Evolutionary conservation across 2,888 invertebrate genomes (phyloP), one percentile per base, ranked within the genome.

Genomic region (Agrochola litura): DNA sequence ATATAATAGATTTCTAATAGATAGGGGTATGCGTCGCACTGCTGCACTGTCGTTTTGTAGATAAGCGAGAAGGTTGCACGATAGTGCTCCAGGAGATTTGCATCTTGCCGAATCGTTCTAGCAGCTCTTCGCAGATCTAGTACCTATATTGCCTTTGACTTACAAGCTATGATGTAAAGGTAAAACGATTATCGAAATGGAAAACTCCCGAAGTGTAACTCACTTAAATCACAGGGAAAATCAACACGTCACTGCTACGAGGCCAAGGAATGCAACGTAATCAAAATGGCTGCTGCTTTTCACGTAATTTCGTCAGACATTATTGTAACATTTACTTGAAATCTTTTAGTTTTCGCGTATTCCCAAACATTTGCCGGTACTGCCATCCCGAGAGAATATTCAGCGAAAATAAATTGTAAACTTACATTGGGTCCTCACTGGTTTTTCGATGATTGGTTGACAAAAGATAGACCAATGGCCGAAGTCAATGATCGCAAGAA

Each of bases 361-460:
- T 88, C 82, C 77, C 75, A 80, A 86, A 89, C 82, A 86, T 84
- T 77, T 63, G 73, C 89, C 91, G 90, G 89, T 84, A 89, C 90
- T 88, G 87, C 90, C 92, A 92, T 93, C 90, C 77, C 88, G 86
- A 91, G 87, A 88, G 88, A 92, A 92, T 93, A 93, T 92, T 95
- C 91, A 91, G 90, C 90, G 93, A 94, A 95, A 92, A 92, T 92
- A 91, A 93, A 93, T 94, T 94, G 94, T 92, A 93, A 94, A 96
- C 96, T 96, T 96, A 96, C 96, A 96, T 95, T 95, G 95, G 93
- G 92, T 94, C 93, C 95, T 96, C 94, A 95, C 97, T 97, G 98
- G 97, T 98, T 97, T 98, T 97, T 97, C 98, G 97, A 98, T 98
- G 98, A 98, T 98, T 98, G 98, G 98, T 98, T 98, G 98, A 97